A percentile compares a stretch with the other conserved stretches of the same genome.
Evolutionary conservation across 2,113 vertebrate species (phyloP).

Genomic region (Hucho hucho): DNA sequence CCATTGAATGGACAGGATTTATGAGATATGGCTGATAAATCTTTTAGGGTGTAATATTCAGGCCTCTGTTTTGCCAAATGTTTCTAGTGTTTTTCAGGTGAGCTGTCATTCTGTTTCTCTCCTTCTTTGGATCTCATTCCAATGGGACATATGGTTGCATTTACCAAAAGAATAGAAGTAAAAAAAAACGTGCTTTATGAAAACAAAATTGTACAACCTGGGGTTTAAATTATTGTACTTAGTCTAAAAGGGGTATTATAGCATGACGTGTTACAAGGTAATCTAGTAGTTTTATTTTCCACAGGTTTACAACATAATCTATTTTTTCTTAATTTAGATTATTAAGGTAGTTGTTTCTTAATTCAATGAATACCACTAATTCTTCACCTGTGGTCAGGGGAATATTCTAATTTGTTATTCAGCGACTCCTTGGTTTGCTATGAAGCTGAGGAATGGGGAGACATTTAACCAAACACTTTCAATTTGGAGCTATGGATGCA

Average conservation of each 20-base stretch:
- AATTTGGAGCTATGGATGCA: too few species aligned
- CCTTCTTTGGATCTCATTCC: constrained; percentile 50
- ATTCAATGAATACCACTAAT: too few species aligned
- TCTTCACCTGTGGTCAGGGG: too few species aligned
- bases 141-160: constrained; percentile 64
- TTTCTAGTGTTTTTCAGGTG: background rate
- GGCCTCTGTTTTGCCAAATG: constrained; percentile 38
- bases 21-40: constrained; percentile 28
- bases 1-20: constrained; percentile 16
- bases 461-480: too few species aligned
- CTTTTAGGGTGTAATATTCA: constrained; percentile 34
- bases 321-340: constrained; percentile 15
- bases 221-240: constrained; percentile 17
- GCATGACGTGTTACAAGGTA: background rate
- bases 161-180: constrained; percentile 37
- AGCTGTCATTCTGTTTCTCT: constrained; percentile 42
- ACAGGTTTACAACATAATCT: too few species aligned
- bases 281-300: too few species aligned
- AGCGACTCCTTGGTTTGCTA: too few species aligned
- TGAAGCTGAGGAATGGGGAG: too few species aligned
- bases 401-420: too few species aligned
- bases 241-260: constrained; percentile 36
- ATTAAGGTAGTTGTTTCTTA: too few species aligned
- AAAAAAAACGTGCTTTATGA: constrained; percentile 4
- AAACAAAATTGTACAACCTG: constrained; percentile 38